These are phyloP conservation scores for Spheniscus humboldti DNA, from an alignment of 2,797 vertebrate species.

Conservation along the genomic window DNA sequence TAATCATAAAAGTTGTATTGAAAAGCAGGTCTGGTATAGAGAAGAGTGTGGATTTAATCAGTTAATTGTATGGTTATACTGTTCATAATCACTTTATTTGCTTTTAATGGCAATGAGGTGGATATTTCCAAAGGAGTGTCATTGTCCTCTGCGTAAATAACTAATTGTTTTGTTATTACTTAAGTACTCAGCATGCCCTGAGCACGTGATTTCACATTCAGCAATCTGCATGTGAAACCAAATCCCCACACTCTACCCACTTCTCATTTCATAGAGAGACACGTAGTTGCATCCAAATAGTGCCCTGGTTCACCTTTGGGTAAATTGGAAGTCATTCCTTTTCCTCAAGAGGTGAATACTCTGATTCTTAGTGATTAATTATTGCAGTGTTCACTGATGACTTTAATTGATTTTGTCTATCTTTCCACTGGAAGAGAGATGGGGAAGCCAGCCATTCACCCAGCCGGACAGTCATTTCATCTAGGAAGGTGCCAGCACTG, in stretches of 20 bases:
- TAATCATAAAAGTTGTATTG: background rate
- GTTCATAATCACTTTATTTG: slow-evolving; percentile 56
- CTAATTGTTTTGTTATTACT: slow-evolving; percentile 57
- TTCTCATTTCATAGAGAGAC: background rate
- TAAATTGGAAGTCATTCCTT: background rate
- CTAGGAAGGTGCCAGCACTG: background rate
- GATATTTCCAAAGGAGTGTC: slow-evolving; percentile 48
- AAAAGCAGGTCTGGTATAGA: slow-evolving; percentile 6
- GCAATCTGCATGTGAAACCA: slow-evolving; percentile 1
- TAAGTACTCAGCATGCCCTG: slow-evolving; percentile 28
- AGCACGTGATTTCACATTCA: too few relatives aligned
- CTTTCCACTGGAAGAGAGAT: background rate
- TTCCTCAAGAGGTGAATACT: background rate
- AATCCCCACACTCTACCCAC: background rate
- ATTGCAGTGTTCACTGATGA: background rate
- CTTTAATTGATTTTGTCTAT: background rate
- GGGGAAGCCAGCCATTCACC: background rate
- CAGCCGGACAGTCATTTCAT: background rate
- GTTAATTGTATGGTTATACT: slow-evolving; percentile 43
- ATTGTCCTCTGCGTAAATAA: slow-evolving; percentile 36
- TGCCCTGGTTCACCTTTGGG: background rate
- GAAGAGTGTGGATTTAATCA: slow-evolving; percentile 44
- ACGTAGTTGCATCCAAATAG: background rate
- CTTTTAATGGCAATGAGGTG: slow-evolving; percentile 55
- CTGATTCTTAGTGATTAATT: background rate